phyloP scores from a whole-genome alignment of 2,797 vertebrate species.

The Staurois parvus region DNA sequence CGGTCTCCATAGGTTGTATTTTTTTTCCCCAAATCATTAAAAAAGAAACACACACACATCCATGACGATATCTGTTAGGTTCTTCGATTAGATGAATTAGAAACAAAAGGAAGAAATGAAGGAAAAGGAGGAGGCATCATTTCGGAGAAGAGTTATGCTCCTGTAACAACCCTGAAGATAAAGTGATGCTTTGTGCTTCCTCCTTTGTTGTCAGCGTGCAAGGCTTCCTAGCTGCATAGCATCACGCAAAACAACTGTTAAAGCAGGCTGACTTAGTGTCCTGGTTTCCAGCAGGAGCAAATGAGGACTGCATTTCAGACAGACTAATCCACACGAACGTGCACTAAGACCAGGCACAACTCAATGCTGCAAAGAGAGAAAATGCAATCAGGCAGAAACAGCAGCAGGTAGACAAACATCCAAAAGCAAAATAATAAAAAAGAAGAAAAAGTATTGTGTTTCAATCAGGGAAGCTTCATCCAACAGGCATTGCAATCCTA shows the following conservation, averaged over 20 bases:
- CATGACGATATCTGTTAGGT: conserved; percentile 71
- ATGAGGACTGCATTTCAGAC: conserved; percentile 78
- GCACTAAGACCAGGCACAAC: conserved; percentile 69
- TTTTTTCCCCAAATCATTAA: conserved; percentile 74
- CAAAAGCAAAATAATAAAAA: conserved; percentile 60
- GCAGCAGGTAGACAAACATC: conserved; percentile 47
- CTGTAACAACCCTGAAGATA: conserved; percentile 73
- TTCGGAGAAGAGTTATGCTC: conserved; percentile 69
- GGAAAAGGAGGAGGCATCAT: conserved; percentile 60
- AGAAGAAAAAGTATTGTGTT: conserved; percentile 66
- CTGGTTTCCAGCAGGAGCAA: conserved; percentile 78
- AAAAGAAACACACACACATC: conserved; percentile 69
- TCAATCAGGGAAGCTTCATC: conserved; percentile 72
- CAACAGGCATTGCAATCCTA: conserved; percentile 71
- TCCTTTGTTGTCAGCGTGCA: conserved; percentile 78
- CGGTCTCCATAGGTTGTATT: conserved; percentile 75
- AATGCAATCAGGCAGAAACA: conserved; percentile 50
- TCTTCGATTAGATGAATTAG: conserved; percentile 72
- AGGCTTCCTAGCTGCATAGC: conserved; percentile 75
- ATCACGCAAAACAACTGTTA: conserved; percentile 73
- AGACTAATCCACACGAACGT: conserved; percentile 81
- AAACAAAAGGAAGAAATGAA: conserved; percentile 65
- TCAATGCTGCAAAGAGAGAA: conserved; percentile 71
- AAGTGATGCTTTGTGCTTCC: conserved; percentile 73
- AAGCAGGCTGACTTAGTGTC: conserved; percentile 74